phyloP scores from a whole-genome alignment of 2,113 vertebrate genomes.

The Craseonycteris thonglongyai region DNA sequence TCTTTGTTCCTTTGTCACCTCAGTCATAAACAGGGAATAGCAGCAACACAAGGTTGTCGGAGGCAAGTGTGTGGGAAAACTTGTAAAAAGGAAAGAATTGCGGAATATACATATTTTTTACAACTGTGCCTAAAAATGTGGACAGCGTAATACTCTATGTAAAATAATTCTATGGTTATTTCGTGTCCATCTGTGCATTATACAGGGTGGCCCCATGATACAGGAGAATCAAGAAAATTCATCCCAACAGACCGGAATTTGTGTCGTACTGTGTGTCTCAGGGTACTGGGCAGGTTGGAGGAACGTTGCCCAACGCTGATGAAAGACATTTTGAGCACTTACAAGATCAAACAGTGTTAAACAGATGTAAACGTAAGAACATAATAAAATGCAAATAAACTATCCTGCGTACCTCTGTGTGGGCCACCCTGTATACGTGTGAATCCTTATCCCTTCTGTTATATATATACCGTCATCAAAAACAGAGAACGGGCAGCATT shows the following conservation, averaged over 20 bases:
- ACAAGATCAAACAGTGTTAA: no score
- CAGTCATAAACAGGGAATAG: neutral
- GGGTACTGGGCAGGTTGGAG: no score
- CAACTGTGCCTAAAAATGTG: neutral
- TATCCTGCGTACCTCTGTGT: no score
- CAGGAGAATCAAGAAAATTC: no score
- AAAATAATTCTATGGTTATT: neutral
- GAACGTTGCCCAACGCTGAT: no score
- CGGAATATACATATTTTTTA: neutral
- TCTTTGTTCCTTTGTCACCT: neutral
- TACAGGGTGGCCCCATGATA: no score
- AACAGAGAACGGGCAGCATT: neutral
- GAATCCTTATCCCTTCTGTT: slow-evolving; percentile 4
- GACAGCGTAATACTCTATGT: neutral
- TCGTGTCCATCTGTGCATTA: neutral
- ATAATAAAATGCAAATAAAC: no score
- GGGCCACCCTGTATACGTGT: no score
- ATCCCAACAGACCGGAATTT: no score
- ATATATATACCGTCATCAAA: neutral
- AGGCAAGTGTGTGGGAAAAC: neutral
- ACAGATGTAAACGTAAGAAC: no score
- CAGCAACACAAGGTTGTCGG: neutral
- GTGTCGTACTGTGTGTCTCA: no score
- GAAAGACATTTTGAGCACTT: no score
- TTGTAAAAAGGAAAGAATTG: neutral